Base-by-base conservation (phyloP, 2,888 invertebrate genomes). In the Holacanthella duospinosa region DNA sequence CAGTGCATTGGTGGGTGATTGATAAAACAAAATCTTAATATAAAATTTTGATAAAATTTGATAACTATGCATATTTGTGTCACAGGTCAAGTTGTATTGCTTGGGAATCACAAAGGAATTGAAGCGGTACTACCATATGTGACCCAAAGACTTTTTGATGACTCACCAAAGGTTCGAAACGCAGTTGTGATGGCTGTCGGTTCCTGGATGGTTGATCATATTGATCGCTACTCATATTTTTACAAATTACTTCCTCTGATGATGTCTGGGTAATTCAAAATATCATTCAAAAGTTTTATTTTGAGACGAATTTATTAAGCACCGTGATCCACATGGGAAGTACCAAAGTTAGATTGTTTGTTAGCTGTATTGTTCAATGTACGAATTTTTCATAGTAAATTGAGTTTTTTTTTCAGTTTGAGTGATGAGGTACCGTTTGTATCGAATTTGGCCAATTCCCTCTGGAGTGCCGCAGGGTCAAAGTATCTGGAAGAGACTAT, bases 201-300 rank as follows among this genome's bases (percentile, higher is more conserved):
- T 2, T 79, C 81, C 55, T 89, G 92, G 89, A 80, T 93, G 76
- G 75, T 88, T 28, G 82, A 84, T 61, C 83, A 93, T 63, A 82
- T 82, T 60, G 93, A 95, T 76, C 80, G 94, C 71, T 95, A 95
- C 76, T 93, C 93, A 0, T 93, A 85, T 78, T 93, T 90, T 80
- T 85, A 87, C 75, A 86, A 87, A 71, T 82, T 94, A 73, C 80
- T 95, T 70, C 94, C 95, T 0, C 77, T 94, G 16, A 78, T 93
- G 2, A 78, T 95, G 43, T 90, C 92, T 54, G 87, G 92, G 85
- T 86, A 79, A 27, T 43, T 43, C 16, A 29, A 29, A 59, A 55
- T 4, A 56, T 56, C 21, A 19, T 48, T 48, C 21, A 4, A 21
- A 21, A 48, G n/a, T 48, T 48, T 48, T 48, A 48, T 4, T 36